A percentile compares a stretch with the other conserved stretches of the same genome.
phyloP scores from a whole-genome alignment of 2,797 vertebrate species.

The Lutjanus campechanus region DNA sequence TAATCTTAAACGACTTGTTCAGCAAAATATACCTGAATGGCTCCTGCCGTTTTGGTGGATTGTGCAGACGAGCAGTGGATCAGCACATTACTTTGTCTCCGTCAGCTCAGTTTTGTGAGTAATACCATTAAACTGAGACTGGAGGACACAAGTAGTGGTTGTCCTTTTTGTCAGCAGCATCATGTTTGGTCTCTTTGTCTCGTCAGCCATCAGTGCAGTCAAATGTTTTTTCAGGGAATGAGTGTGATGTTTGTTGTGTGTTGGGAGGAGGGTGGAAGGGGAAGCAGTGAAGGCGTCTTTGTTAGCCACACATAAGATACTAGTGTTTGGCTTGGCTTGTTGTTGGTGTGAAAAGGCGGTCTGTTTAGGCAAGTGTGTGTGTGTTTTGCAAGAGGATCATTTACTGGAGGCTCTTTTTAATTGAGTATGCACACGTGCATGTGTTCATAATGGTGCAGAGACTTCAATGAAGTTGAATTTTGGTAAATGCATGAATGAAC shows the following conservation, averaged over 20 bases:
- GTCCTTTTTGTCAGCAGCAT: slow-evolving; percentile 58
- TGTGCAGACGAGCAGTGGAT: slow-evolving; percentile 15
- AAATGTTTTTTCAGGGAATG: slow-evolving; percentile 72
- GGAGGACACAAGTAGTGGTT: slow-evolving; percentile 21
- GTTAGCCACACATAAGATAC: slow-evolving; percentile 73
- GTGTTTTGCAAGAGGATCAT: slow-evolving; percentile 53
- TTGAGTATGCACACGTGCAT: slow-evolving; percentile 44
- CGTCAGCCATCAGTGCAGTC: slow-evolving; percentile 53
- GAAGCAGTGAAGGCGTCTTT: slow-evolving; percentile 78
- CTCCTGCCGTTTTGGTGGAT: not conserved
- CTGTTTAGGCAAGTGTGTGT: slow-evolving; percentile 62
- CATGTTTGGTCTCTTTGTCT: slow-evolving; percentile 78
- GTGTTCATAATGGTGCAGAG: slow-evolving; percentile 17
- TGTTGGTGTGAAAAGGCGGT: slow-evolving; percentile 70
- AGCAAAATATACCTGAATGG: not conserved
- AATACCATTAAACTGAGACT: slow-evolving; percentile 27
- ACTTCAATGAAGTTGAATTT: slow-evolving; percentile 17
- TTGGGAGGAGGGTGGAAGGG: slow-evolving; percentile 37
- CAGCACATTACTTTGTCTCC: slow-evolving; percentile 28
- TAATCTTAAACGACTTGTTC: slow-evolving; percentile 1
- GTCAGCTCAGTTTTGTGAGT: slow-evolving; percentile 15
- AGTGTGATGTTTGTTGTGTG: slow-evolving; percentile 80
- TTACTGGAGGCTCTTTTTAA: slow-evolving; percentile 66
- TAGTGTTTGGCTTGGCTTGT: slow-evolving; percentile 72
- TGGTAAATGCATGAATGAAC: not conserved